Evolutionary conservation across 1,140 invertebrate genomes (phyloP), one percentile per base, ranked within the genome.

Genomic region (Nomia melanderi): DNA sequence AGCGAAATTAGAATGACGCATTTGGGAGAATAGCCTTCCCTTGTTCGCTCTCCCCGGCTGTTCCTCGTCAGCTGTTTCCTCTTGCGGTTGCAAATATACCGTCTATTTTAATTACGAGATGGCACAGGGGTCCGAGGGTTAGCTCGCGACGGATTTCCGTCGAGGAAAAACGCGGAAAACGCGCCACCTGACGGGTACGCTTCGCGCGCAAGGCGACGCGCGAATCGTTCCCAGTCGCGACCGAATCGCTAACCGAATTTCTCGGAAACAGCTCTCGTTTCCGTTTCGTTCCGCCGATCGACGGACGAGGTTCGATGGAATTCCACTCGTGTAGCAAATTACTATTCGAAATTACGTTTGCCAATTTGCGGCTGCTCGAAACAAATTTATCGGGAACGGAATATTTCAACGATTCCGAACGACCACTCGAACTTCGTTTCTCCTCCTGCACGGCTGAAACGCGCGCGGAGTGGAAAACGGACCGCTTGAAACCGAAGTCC

Each of bases 31-130:
- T 29, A 7, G 23, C 29, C 27, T 44, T 17, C 53, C 69, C 54
- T n/a, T 50, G 47, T 50, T n/a, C 47, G 41, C 41, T n/a, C 47
- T 0, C 3, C 3, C 20, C 6, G 20, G 7, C 7, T 5, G 47
- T 17, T 50, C n/a, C 47, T 50, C n/a, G 17, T 50, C 47, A n/a
- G 23, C 56, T n/a, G 17, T 54, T 56, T 25, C 56, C 20, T 39
- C 33, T 0, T 0, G n/a, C 47, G 27, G 29, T 5, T 20, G 50
- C 27, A 70, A 77, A 53, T 67, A 76, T 57, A 44, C 67, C 59
- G 72, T 53, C 54, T 79, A 77, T 79, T 79, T 70, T 70, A 79
- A 77, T 79, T 70, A 64, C 39, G 67, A 14, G 50, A 64, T 39
- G 36, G 31, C 9, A 8, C 12, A 33, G 41, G 5, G 23, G 17